Evolutionary conservation across 1,140 invertebrate species (phyloP), one percentile per base, ranked within the genome.

Genomic region (Ptiloglossa arizonensis): DNA sequence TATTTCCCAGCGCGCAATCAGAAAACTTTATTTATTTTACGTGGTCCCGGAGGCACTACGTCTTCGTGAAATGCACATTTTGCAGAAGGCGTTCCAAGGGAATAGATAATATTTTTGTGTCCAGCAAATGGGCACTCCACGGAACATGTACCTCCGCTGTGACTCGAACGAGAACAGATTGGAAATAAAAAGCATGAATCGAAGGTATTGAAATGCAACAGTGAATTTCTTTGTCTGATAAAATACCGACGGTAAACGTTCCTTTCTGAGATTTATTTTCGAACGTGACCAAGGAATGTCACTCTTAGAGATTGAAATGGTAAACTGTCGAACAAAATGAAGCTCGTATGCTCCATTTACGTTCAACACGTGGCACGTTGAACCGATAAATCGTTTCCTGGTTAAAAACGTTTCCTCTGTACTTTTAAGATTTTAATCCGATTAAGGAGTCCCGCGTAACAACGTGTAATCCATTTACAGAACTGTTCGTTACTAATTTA

Each of bases 391-490:
- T 1, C 6, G 15, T 1, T 15, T 35, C 11, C 17, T 13, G 3
- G 3, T 11, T 27, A 24, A n/a, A 35, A 72, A 62, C 17, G 5
- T 52, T 50, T 59, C 22, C n/a, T n/a, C 29, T 5, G 56, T n/a
- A 17, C 24, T 66, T 44, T 74, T 17, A 54, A 66, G 48, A 54
- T 73, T 54, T 50, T 54, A 54, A 56, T 66, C 50, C n/a, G 60
- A 56, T 74, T 32, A 56, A 74, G 52, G n/a, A 11, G 5, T 17
- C 44, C 19, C 24, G 17, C 9, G 24, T 11, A 56, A 8, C 29
- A 44, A 38, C 48, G 15, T 63, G 64, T 64, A 38, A 74, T 74
- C 46, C 60, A 41, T 44, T 73, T 15, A 41, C 29, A 4, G 35
- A 9, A 29, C 22, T 8, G 8, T 35, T 60, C 35, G 29, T 64